These are phyloP conservation scores for Peromyscus melanophrys DNA, from an alignment of 2,797 vertebrate genomes.

Conservation along the genomic window DNA sequence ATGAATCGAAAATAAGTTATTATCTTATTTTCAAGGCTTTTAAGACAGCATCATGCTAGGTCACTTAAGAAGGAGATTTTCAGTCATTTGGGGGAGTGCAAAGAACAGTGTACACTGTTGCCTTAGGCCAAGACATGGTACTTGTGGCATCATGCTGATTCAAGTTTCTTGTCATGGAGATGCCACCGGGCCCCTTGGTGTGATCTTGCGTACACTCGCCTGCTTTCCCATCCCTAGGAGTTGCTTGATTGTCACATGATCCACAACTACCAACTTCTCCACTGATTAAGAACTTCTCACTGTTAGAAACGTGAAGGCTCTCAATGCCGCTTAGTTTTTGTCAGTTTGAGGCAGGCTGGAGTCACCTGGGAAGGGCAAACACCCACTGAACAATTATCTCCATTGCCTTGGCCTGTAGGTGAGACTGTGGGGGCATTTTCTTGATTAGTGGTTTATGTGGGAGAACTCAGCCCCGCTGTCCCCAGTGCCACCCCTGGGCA, in stretches of 20 bases:
- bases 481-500: neutral
- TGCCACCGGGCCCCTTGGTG: neutral
- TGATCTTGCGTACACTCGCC: constrained; percentile 26
- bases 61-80: neutral
- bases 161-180: neutral
- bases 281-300: constrained; percentile 66
- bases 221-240: neutral
- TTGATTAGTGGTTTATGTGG: neutral
- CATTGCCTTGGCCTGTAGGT: neutral
- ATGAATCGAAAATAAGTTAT: neutral
- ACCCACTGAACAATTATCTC: neutral
- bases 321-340: neutral
- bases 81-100: neutral
- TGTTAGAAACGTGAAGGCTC: neutral
- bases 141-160: neutral
- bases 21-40: neutral
- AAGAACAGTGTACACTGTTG: neutral
- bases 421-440: neutral
- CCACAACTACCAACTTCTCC: constrained; percentile 67
- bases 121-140: neutral
- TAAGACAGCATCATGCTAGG: neutral
- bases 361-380: neutral
- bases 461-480: neutral
- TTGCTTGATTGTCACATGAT: constrained; percentile 60
- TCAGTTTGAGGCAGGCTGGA: neutral